Conservation (phyloP, 2,113 vertebrate species). For the Phrynosoma platyrhinos region DNA sequence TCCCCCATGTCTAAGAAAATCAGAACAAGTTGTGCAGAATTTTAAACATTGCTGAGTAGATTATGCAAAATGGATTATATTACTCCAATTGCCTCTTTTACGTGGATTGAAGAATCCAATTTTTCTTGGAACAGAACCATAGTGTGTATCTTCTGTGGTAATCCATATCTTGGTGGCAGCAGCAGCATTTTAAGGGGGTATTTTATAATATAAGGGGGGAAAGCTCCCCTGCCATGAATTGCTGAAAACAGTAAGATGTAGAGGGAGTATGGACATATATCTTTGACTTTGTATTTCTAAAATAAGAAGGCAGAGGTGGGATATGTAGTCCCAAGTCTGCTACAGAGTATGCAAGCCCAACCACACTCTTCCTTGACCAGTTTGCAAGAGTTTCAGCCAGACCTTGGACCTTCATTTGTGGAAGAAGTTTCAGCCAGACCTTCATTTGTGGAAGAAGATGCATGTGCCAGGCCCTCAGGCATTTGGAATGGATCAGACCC, state of each 20-base stretch:
- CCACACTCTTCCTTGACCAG: neutral
- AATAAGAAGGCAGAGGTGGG: too few species aligned
- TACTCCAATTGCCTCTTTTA: neutral
- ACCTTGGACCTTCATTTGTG: neutral
- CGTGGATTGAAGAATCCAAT: neutral
- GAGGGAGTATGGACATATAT: neutral
- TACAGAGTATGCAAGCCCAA: neutral
- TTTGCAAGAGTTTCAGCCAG: neutral
- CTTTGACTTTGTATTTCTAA: too few species aligned
- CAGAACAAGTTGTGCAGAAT: neutral
- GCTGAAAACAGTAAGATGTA: neutral
- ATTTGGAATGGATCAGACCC: too few species aligned
- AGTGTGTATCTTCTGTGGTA: neutral
- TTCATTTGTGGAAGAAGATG: neutral
- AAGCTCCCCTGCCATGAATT: neutral
- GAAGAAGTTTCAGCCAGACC: neutral
- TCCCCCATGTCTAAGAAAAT: neutral
- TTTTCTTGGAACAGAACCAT: neutral
- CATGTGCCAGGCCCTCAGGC: fast-evolving
- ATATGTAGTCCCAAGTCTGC: too few species aligned
- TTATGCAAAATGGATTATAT: neutral
- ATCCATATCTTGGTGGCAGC: neutral
- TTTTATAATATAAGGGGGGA: neutral
- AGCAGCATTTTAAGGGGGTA: neutral
- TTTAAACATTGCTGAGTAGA: neutral